phyloP scores from a whole-genome alignment of 2,888 invertebrate species.

The Omphaloscelis lunosa region DNA sequence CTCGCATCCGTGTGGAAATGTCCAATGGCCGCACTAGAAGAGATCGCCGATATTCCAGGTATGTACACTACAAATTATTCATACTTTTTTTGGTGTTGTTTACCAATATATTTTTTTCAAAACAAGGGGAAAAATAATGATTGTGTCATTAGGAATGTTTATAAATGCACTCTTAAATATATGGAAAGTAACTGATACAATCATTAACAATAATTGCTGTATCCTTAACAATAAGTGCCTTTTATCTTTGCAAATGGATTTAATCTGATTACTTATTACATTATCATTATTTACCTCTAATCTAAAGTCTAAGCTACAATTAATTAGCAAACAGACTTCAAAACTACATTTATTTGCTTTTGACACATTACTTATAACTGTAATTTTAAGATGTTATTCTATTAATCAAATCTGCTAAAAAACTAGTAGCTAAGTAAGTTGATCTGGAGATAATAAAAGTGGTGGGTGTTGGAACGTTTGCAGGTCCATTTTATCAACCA shows the following conservation, averaged over 20 bases:
- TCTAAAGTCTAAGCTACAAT: constrained; percentile 30
- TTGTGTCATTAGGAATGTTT: neutral
- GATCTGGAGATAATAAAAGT: constrained; percentile 86
- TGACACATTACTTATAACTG: constrained; percentile 40
- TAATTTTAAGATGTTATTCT: constrained; percentile 42
- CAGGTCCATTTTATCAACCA: constrained; percentile 91
- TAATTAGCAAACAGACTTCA: constrained; percentile 31
- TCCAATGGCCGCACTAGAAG: constrained; percentile 96
- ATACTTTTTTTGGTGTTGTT: constrained; percentile 37
- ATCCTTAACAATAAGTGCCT: constrained; percentile 12
- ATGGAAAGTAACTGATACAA: neutral
- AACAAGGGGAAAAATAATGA: constrained; percentile 35
- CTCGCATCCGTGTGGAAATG: constrained; percentile 97
- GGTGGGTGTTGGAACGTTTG: constrained; percentile 91
- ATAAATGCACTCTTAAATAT: neutral
- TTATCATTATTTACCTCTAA: constrained; percentile 45
- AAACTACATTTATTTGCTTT: constrained; percentile 48
- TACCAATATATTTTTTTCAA: constrained; percentile 37
- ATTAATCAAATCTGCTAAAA: constrained; percentile 57
- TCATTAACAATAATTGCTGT: constrained; percentile 1
- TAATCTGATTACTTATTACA: constrained; percentile 12
- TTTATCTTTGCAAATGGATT: constrained; percentile 1
- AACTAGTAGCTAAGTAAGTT: constrained; percentile 66
- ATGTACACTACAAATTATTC: constrained; percentile 38
- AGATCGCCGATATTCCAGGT: constrained; percentile 90